Conservation (phyloP, 2,888 invertebrate species). For the Cephus rjabovi region DNA sequence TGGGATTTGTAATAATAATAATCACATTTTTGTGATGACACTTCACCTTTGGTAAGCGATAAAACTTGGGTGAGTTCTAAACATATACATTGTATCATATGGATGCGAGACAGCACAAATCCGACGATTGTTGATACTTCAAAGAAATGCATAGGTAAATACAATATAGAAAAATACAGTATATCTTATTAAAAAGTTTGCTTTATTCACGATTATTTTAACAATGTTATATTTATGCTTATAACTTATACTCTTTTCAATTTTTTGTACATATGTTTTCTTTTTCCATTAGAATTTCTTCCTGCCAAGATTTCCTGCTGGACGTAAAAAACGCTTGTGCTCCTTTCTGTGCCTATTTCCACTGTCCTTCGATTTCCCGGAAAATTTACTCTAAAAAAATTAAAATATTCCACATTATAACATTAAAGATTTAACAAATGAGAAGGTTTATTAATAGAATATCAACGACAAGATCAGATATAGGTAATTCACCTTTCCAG, state of each 20-base stretch:
- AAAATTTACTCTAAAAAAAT: conserved; percentile 21
- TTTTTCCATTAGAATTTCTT: conserved; percentile 22
- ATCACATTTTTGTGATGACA: conserved; percentile 40
- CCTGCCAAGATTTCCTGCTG: conserved; percentile 66
- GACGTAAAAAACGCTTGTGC: conserved; percentile 74
- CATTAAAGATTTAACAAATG: not conserved
- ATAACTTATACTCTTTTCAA: not conserved
- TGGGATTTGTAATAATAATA: not conserved
- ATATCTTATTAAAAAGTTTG: not conserved
- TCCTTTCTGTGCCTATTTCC: conserved; percentile 77
- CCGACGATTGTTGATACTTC: not conserved
- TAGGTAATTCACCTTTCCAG: conserved; percentile 68
- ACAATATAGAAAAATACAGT: not conserved
- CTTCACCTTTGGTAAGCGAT: conserved; percentile 43
- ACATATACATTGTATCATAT: conserved; percentile 22
- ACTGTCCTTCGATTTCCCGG: conserved; percentile 69
- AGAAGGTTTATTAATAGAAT: not conserved
- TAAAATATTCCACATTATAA: not conserved
- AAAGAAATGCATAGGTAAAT: not conserved
- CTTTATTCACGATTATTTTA: not conserved
- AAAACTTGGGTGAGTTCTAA: conserved; percentile 28
- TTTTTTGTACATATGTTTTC: not conserved
- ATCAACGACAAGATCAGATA: not conserved
- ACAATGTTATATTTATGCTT: not conserved
- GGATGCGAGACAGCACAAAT: not conserved